These are phyloP conservation scores for Novumbra hubbsi DNA, from an alignment of 2,797 vertebrate species.

Conservation along the genomic window DNA sequence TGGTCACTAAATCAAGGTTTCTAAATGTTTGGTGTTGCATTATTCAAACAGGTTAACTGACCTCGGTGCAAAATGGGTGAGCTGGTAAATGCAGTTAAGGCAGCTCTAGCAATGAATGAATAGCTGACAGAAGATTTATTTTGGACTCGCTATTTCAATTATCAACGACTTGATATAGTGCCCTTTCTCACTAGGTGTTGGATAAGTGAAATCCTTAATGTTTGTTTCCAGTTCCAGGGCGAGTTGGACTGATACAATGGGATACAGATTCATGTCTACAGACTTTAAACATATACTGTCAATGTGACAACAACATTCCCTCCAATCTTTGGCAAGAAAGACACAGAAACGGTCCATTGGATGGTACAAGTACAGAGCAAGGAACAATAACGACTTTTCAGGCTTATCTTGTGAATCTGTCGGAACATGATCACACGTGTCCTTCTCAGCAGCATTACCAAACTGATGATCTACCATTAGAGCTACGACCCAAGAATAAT, in stretches of 20 bases:
- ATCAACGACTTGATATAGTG: background rate
- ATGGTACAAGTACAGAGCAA: background rate
- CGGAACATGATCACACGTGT: conserved; percentile 24
- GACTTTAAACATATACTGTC: background rate
- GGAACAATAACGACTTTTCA: background rate
- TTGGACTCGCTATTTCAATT: background rate
- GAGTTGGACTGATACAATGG: background rate
- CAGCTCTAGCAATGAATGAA: background rate
- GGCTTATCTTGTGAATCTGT: background rate
- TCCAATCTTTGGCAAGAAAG: background rate
- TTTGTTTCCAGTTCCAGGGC: background rate
- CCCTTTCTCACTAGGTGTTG: background rate
- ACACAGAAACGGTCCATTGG: background rate
- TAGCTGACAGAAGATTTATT: background rate
- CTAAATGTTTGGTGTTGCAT: too few relatives aligned
- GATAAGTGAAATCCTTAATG: background rate
- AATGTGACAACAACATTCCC: background rate
- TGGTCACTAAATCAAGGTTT: too few relatives aligned
- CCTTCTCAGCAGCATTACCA: conserved; percentile 57
- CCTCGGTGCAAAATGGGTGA: too few relatives aligned
- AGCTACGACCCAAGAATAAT: background rate
- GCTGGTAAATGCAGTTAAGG: too few relatives aligned
- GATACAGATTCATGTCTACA: background rate
- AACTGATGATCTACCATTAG: conserved; percentile 59
- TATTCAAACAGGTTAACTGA: too few relatives aligned